phyloP scores from a whole-genome alignment of 2,888 invertebrate species.

The Pristionchus mayeri region DNA sequence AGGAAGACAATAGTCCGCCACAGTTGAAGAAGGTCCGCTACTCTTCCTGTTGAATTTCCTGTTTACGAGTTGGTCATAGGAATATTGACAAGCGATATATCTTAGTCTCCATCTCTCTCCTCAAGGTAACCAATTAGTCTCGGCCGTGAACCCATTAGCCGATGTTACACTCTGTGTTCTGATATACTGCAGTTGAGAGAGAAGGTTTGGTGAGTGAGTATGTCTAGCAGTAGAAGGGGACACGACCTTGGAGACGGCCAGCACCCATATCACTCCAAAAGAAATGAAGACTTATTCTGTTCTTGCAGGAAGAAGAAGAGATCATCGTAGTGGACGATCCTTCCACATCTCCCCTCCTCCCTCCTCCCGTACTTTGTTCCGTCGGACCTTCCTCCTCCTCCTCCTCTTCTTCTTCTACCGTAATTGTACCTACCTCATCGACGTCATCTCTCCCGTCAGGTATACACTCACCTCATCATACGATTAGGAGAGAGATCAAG shows the following conservation, averaged over 20 bases:
- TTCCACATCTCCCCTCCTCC: neutral
- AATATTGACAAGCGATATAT: no score
- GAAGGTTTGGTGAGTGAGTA: no score
- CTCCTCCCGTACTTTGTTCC: slow-evolving; percentile 33
- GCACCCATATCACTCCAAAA: no score
- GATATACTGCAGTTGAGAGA: neutral
- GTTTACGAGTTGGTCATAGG: neutral
- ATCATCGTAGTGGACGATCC: slow-evolving; percentile 24
- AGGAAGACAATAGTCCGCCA: neutral
- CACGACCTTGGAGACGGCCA: no score
- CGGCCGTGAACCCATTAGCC: neutral
- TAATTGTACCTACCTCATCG: neutral
- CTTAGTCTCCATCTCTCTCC: no score
- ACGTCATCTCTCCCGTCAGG: slow-evolving; percentile 21
- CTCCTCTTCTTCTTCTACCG: neutral
- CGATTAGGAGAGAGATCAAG: neutral
- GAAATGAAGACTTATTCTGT: neutral
- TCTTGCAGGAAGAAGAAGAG: slow-evolving; percentile 39
- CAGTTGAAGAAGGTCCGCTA: slow-evolving; percentile 40
- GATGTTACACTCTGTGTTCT: neutral
- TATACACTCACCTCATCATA: neutral
- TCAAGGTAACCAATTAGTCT: neutral
- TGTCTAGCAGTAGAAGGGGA: neutral
- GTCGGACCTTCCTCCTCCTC: slow-evolving; percentile 28
- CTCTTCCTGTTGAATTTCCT: neutral